These are phyloP conservation scores for Holacanthella duospinosa DNA, from an alignment of 2,888 invertebrate species.

Conservation along the genomic window DNA sequence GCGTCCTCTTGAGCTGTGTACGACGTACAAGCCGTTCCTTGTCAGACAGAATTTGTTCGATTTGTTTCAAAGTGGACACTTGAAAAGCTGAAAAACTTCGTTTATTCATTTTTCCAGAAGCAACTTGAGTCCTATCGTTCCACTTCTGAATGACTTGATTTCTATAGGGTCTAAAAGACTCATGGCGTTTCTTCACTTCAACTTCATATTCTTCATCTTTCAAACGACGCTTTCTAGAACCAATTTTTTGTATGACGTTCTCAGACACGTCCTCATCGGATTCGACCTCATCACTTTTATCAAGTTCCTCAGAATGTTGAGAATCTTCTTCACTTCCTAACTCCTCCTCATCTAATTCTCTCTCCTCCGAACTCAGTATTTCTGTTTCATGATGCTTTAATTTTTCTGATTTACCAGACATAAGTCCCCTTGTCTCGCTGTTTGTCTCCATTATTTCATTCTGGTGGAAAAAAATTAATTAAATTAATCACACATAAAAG, in stretches of 20 bases:
- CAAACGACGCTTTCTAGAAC: background rate
- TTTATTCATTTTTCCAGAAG: slow-evolving; percentile 53
- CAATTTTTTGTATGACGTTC: background rate
- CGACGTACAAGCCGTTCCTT: slow-evolving; percentile 61
- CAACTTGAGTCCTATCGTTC: slow-evolving; percentile 81
- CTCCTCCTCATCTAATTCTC: background rate
- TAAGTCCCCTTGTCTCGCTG: background rate
- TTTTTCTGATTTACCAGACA: background rate
- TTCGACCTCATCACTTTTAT: slow-evolving; percentile 5
- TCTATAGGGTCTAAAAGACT: slow-evolving; percentile 56
- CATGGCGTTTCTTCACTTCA: slow-evolving; percentile 48
- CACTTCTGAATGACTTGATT: slow-evolving; percentile 80
- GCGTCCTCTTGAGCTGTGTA: slow-evolving; percentile 67
- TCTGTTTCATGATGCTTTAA: slow-evolving; percentile 23
- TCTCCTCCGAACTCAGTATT: slow-evolving; percentile 27
- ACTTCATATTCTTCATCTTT: slow-evolving; percentile 10
- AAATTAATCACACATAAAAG: background rate
- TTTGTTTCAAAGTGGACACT: slow-evolving; percentile 57
- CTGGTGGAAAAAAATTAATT: background rate
- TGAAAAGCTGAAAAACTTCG: slow-evolving; percentile 50
- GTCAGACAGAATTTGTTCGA: slow-evolving; percentile 72
- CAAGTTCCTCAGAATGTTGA: background rate
- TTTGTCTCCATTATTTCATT: background rate
- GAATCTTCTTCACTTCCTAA: slow-evolving; percentile 4
- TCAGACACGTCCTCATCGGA: slow-evolving; percentile 9